Conservation (phyloP, 2,888 invertebrate genomes). For the Archaeoteleia sp. region DNA sequence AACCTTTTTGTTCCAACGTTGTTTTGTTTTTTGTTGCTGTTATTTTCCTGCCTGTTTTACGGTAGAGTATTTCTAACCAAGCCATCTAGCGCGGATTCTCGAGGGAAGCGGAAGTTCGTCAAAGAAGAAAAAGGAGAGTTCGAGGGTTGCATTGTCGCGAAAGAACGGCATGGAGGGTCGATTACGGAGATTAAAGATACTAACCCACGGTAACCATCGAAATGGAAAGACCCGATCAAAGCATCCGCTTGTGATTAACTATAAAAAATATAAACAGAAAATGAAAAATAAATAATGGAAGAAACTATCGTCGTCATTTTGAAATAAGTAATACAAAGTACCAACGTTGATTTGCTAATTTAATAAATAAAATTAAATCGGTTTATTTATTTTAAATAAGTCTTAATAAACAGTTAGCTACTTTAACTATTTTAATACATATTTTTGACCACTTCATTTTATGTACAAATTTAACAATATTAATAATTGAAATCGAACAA, state of each 20-base stretch:
- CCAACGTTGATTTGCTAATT: no score
- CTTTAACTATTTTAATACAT: no score
- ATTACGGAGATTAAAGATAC: conserved; percentile 31
- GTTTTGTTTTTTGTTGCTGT: no score
- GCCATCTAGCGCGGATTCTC: conserved; percentile 2
- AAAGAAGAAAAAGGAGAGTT: conserved; percentile 13
- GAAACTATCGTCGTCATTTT: no score
- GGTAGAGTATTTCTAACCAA: conserved; percentile 6
- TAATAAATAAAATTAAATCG: no score
- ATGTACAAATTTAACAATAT: no score
- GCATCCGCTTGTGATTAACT: conserved; percentile 2
- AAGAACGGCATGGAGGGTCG: conserved; percentile 19
- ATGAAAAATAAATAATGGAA: neutral
- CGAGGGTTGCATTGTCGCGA: conserved; percentile 24
- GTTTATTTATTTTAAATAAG: no score
- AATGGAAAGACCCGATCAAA: conserved; percentile 22
- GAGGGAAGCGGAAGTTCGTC: conserved; percentile 19
- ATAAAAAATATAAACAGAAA: neutral
- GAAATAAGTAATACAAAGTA: no score
- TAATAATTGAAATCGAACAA: no score
- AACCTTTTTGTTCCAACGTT: no score
- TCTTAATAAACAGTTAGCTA: no score
- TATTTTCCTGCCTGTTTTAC: conserved; percentile 1
- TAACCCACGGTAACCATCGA: conserved; percentile 16
- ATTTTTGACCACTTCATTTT: no score